These are phyloP conservation scores for Apaloderma vittatum DNA, from an alignment of 2,113 vertebrate species.

Conservation along the genomic window DNA sequence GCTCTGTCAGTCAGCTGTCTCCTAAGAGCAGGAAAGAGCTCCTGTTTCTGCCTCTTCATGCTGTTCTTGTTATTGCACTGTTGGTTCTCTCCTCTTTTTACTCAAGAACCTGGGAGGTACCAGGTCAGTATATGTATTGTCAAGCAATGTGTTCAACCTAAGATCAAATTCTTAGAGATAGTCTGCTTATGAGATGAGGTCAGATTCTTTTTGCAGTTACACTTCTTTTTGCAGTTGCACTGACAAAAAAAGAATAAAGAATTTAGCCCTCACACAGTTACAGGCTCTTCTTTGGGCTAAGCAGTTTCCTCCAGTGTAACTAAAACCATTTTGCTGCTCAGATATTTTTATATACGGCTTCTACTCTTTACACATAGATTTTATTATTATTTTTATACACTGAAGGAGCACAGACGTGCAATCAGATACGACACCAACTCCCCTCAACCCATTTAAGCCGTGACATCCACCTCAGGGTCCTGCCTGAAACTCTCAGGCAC, in stretches of 20 bases:
- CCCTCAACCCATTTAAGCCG: background rate
- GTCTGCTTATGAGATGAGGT: background rate
- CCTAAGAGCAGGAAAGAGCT: background rate
- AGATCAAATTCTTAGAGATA: background rate
- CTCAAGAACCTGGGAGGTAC: background rate
- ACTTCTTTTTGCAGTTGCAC: background rate
- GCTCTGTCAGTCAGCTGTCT: background rate
- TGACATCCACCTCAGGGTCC: background rate
- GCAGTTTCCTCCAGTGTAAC: background rate
- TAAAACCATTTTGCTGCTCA: background rate
- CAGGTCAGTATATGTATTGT: background rate
- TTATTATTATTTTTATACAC: background rate
- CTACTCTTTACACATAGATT: background rate
- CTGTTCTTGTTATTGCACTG: background rate
- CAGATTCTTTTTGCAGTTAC: background rate
- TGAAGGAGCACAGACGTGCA: background rate
- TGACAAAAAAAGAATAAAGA: background rate
- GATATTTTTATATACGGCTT: constrained; percentile 11
- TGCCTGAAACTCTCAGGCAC: background rate
- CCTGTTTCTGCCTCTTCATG: background rate
- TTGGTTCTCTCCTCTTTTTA: background rate
- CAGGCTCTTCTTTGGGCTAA: background rate
- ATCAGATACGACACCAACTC: background rate
- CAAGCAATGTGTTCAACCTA: background rate
- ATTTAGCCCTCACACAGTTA: background rate